Percentiles rank a stretch among this genome's conserved stretches.
Conservation (phyloP, 1,140 invertebrate genomes). For the Macrotrachela quadricornifera region DNA sequence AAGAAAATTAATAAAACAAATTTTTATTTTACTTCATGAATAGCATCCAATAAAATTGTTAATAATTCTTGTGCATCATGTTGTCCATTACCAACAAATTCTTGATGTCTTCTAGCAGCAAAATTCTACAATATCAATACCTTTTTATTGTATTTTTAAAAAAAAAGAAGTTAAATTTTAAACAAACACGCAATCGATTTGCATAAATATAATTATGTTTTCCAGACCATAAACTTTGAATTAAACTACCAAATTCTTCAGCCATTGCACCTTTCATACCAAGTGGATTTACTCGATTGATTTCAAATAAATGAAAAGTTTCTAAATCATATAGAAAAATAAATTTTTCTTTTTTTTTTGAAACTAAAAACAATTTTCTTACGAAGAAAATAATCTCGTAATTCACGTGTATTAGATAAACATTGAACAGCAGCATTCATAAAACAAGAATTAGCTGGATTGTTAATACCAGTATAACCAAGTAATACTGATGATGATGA, state of each 20-base stretch:
- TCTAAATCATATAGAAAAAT: no score
- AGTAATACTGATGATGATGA: neutral
- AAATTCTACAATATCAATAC: neutral
- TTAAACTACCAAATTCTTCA: conserved; percentile 37
- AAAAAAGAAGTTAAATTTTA: neutral
- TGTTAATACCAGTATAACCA: conserved; percentile 26
- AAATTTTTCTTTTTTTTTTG: no score
- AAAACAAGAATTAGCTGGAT: conserved; percentile 31
- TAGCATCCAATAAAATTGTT: conserved; percentile 41
- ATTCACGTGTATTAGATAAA: conserved; percentile 25
- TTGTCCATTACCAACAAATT: conserved; percentile 39
- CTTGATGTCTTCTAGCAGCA: conserved; percentile 15
- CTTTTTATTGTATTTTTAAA: neutral
- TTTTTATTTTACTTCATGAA: conserved; percentile 33
- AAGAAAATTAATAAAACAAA: no score
- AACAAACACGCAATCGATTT: no score
- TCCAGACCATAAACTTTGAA: conserved; percentile 41
- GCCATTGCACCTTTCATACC: conserved; percentile 43
- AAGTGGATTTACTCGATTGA: conserved; percentile 36
- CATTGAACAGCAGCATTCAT: conserved; percentile 33
- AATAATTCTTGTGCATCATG: conserved; percentile 42
- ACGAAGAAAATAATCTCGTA: conserved; percentile 32
- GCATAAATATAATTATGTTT: conserved; percentile 20
- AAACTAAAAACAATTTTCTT: conserved; percentile 10
- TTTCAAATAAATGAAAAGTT: conserved; percentile 12